Percentiles rank a stretch among this genome's conserved stretches.
Evolutionary conservation across 2,797 vertebrate genomes (phyloP).

Genomic region (Petrocephalus schoutedeni): DNA sequence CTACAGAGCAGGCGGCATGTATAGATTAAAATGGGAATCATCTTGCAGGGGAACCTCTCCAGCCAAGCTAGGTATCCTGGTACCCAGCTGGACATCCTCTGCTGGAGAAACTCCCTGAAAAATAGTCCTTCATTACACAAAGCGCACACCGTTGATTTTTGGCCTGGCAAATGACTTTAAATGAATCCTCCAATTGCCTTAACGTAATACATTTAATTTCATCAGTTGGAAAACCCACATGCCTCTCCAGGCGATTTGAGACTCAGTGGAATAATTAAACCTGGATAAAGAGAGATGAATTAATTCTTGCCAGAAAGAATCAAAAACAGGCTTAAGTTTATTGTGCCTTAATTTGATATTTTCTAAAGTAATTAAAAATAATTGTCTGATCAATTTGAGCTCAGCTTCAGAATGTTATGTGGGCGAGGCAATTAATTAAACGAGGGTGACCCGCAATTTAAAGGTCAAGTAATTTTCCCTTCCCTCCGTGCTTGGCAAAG

Average conservation of each 20-base stretch:
- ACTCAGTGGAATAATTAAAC: constrained; percentile 28
- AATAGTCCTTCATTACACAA: background rate
- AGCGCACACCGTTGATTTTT: constrained; percentile 8
- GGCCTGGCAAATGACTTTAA: background rate
- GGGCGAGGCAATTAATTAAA: constrained; percentile 33
- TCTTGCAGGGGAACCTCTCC: background rate
- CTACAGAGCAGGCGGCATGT: background rate
- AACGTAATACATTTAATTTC: constrained; percentile 27
- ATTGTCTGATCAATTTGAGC: constrained; percentile 36
- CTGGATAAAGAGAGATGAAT: constrained; percentile 26
- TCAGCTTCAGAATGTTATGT: constrained; percentile 6
- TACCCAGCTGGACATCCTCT: background rate
- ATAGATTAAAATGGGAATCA: background rate
- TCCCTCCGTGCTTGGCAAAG: constrained; percentile 31
- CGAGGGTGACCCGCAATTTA: constrained; percentile 35
- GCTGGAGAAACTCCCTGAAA: background rate
- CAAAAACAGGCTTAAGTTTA: constrained; percentile 24
- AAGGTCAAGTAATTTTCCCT: constrained; percentile 42
- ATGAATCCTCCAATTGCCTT: constrained; percentile 22
- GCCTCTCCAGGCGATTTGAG: constrained; percentile 5
- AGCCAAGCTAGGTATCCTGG: background rate
- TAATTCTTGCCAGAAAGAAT: constrained; percentile 30
- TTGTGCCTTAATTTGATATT: constrained; percentile 37
- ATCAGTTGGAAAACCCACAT: constrained; percentile 12
- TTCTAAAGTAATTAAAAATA: constrained; percentile 35